These are phyloP conservation scores for Psilanteris sp. DNA, from an alignment of 1,140 invertebrate genomes.

Conservation along the genomic window DNA sequence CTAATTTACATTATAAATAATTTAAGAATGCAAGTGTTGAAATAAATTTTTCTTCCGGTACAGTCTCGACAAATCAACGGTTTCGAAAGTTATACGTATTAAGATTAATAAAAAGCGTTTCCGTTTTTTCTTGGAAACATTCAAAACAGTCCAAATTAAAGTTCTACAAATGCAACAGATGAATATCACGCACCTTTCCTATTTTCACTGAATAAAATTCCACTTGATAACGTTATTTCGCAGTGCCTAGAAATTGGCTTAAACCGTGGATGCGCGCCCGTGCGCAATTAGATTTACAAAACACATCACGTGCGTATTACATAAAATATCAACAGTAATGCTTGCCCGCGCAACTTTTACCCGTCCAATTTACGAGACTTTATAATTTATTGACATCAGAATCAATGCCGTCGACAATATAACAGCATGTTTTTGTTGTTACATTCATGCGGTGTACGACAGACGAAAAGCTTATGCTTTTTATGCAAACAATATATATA, in stretches of 20 bases:
- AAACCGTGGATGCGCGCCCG: constrained; percentile 19
- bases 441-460: constrained; percentile 7
- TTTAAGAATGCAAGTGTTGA: too few relatives aligned
- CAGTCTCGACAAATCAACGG: too few relatives aligned
- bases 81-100: too few relatives aligned
- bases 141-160: constrained; percentile 26
- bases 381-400: constrained; percentile 39
- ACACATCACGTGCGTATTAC: constrained; percentile 51
- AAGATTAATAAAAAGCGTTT: too few relatives aligned
- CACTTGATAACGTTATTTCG: constrained; percentile 13
- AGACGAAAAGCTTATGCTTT: too few relatives aligned
- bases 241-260: constrained; percentile 30
- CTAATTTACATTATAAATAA: too few relatives aligned
- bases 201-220: constrained; percentile 44
- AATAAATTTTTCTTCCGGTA: too few relatives aligned
- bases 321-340: constrained; percentile 35
- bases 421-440: constrained; percentile 31
- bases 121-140: constrained; percentile 1
- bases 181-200: constrained; percentile 21
- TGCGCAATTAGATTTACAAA: constrained; percentile 52
- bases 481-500: too few relatives aligned
- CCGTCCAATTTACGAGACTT: constrained; percentile 31
- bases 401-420: constrained; percentile 26
- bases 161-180: constrained; percentile 34
- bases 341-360: constrained; percentile 40